Conservation (phyloP, 2,888 invertebrate genomes). For the Harpalus rubripes region DNA sequence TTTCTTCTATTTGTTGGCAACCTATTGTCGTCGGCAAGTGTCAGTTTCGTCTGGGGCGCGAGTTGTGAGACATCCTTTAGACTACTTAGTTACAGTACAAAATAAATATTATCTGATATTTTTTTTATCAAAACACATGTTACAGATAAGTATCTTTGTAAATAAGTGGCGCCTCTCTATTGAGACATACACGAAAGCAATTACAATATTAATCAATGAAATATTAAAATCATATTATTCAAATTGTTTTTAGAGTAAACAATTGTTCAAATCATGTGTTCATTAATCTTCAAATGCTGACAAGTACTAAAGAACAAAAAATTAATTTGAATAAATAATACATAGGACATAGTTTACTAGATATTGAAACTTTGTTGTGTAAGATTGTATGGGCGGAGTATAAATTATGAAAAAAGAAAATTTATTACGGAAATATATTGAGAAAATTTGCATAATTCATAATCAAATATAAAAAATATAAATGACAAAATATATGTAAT, state of each 20-base stretch:
- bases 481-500: too few species aligned
- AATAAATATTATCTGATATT: not conserved
- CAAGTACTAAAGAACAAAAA: not conserved
- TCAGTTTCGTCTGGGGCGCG: too few species aligned
- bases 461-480: not conserved
- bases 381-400: not conserved
- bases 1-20: too few species aligned
- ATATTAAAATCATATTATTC: not conserved
- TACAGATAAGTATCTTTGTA: not conserved
- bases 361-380: not conserved
- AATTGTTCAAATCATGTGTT: not conserved
- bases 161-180: not conserved
- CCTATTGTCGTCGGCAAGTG: too few species aligned
- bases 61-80: too few species aligned
- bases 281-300: conserved; percentile 3
- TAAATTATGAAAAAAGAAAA: not conserved
- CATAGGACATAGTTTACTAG: not conserved
- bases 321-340: not conserved
- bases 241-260: not conserved
- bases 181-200: not conserved
- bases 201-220: not conserved
- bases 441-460: not conserved
- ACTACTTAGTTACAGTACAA: too few species aligned
- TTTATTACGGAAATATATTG: not conserved
- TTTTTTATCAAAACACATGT: not conserved